A percentile compares a stretch with the other conserved stretches of the same genome.
phyloP scores from a whole-genome alignment of 2,113 vertebrate genomes.

The Melanerpes aurifrons region DNA sequence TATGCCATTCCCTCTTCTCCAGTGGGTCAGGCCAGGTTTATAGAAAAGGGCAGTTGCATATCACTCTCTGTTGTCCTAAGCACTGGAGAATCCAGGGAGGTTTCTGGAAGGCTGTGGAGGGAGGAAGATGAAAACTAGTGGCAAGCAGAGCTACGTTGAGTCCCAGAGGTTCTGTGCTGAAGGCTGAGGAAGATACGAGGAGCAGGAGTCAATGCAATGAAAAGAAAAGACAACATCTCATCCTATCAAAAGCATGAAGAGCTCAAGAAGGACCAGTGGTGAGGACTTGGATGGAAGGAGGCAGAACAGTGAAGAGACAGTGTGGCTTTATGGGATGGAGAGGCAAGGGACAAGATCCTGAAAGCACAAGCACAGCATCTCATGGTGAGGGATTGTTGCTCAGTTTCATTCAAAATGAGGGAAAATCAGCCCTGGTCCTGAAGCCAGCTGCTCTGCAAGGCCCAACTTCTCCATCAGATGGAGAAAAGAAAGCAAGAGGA shows the following conservation, averaged over 20 bases:
- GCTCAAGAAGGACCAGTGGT: neutral
- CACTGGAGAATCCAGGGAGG: neutral
- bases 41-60: neutral
- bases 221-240: neutral
- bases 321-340: accelerated
- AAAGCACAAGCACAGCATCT: neutral
- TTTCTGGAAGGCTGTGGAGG: neutral
- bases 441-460: neutral
- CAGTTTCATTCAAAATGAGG: neutral
- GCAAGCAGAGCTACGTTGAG: accelerated
- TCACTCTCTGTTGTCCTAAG: neutral
- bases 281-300: accelerated
- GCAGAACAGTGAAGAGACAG: neutral
- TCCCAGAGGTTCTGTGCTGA: neutral
- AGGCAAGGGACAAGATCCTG: neutral
- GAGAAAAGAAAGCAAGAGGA: neutral
- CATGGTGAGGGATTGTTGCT: accelerated
- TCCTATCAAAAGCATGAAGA: neutral
- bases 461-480: neutral
- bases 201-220: neutral
- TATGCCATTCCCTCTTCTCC: neutral
- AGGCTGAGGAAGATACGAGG: neutral
- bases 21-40: neutral
- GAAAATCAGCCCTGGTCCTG: neutral
- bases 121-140: neutral